Evolutionary conservation across 2,888 invertebrate species (phyloP).

Genomic region (Sinohyriopsis cumingii): DNA sequence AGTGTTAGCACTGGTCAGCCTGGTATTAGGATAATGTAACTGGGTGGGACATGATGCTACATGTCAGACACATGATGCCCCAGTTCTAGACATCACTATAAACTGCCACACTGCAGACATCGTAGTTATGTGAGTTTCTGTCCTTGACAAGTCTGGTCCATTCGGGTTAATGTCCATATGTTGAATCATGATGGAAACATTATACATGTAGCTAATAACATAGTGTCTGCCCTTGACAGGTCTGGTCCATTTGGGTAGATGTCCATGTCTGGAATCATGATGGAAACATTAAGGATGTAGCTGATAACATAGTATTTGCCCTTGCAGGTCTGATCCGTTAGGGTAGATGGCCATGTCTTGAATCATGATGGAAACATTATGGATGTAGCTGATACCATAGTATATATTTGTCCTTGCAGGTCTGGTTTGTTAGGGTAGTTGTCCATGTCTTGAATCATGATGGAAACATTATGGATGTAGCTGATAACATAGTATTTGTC

Average conservation of each 20-base stretch:
- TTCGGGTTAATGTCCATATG: slow-evolving; percentile 87
- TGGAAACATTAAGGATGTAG: slow-evolving; percentile 87
- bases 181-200: slow-evolving; percentile 94
- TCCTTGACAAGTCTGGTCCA: slow-evolving; percentile 66
- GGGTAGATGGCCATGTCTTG: slow-evolving; percentile 90
- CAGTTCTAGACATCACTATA: no score
- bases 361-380: slow-evolving; percentile 93
- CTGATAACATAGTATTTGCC: not conserved
- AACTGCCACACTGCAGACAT: no score
- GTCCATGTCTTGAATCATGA: slow-evolving; percentile 92
- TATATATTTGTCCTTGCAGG: slow-evolving; percentile 55
- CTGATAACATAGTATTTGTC: no score
- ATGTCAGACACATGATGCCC: no score
- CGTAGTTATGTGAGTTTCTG: no score
- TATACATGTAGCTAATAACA: slow-evolving; percentile 77
- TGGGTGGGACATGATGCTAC: no score
- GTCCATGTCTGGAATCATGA: slow-evolving; percentile 92
- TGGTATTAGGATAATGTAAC: no score
- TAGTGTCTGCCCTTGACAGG: slow-evolving; percentile 50
- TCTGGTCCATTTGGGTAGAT: slow-evolving; percentile 79
- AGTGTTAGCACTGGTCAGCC: no score
- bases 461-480: slow-evolving; percentile 87
- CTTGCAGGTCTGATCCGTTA: slow-evolving; percentile 75
- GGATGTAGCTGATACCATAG: slow-evolving; percentile 75
- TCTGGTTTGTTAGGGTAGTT: slow-evolving; percentile 83